phyloP scores from a whole-genome alignment of 2,113 vertebrate genomes.

The Toxotes jaculatrix region DNA sequence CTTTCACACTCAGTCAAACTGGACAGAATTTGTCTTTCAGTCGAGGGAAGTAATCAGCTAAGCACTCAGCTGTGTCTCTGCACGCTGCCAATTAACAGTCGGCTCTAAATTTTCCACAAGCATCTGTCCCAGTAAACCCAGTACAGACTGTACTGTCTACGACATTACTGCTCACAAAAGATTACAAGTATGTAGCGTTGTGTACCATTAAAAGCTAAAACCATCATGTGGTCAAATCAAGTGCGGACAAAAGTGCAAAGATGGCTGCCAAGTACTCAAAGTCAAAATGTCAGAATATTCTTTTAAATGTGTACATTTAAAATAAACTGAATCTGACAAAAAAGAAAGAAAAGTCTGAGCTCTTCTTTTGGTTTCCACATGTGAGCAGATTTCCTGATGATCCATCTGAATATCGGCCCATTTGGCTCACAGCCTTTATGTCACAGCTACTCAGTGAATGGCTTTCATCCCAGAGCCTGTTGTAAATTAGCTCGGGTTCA shows the following conservation, averaged over 20 bases:
- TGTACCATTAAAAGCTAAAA: too few species aligned
- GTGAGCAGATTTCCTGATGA: neutral
- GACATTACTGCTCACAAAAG: neutral
- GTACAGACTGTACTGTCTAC: neutral
- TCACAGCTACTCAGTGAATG: conserved; percentile 4
- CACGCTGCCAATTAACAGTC: conserved; percentile 7
- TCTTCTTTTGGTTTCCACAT: too few species aligned
- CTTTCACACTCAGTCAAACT: neutral
- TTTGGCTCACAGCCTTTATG: conserved; percentile 12
- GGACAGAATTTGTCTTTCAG: conserved; percentile 48
- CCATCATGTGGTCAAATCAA: too few species aligned
- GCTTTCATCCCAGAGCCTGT: conserved; percentile 34
- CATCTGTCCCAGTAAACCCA: neutral
- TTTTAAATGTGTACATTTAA: neutral
- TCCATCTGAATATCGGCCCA: conserved; percentile 20
- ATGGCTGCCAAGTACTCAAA: too few species aligned
- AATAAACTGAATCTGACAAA: too few species aligned
- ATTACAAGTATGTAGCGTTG: too few species aligned
- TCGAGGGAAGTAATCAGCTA: conserved; percentile 46
- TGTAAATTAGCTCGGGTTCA: conserved; percentile 47
- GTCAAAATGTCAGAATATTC: neutral
- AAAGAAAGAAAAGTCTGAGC: too few species aligned
- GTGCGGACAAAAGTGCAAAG: too few species aligned
- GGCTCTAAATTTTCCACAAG: neutral
- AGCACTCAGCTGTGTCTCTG: conserved; percentile 28